phyloP scores from a whole-genome alignment of 2,888 invertebrate species.

The Microdon myrmicae region DNA sequence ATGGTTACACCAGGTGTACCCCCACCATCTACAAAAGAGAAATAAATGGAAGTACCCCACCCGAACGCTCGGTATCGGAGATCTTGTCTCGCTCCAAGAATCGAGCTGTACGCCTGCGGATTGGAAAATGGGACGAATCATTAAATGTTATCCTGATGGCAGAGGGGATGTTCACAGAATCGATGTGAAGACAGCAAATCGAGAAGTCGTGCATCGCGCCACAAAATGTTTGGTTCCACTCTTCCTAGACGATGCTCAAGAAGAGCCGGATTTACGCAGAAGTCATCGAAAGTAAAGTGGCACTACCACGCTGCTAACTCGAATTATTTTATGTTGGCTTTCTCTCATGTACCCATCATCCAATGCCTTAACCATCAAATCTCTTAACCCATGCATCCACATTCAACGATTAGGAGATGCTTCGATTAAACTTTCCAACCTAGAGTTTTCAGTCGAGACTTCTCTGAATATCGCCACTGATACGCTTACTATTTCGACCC shows the following conservation, averaged over 20 bases:
- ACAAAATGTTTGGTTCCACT: background rate
- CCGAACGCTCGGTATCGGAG: too few species aligned
- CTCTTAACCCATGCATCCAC: background rate
- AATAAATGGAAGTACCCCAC: background rate
- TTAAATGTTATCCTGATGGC: background rate
- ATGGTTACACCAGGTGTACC: background rate
- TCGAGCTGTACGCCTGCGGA: too few species aligned
- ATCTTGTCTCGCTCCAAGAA: too few species aligned
- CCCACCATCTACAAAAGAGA: background rate
- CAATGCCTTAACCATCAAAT: too few species aligned
- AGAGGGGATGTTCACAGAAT: background rate
- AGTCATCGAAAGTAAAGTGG: background rate
- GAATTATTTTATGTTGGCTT: background rate
- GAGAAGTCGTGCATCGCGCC: background rate
- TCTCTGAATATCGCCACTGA: background rate
- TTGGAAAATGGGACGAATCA: too few species aligned
- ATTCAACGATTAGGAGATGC: background rate
- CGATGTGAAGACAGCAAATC: background rate
- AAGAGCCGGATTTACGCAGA: background rate
- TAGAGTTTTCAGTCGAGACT: background rate
- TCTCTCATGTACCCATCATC: background rate
- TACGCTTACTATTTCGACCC: background rate
- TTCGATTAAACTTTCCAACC: background rate
- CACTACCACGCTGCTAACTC: background rate
- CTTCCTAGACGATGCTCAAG: background rate